These are phyloP conservation scores for Patella caerulea DNA, from an alignment of 2,888 invertebrate genomes.

Conservation along the genomic window DNA sequence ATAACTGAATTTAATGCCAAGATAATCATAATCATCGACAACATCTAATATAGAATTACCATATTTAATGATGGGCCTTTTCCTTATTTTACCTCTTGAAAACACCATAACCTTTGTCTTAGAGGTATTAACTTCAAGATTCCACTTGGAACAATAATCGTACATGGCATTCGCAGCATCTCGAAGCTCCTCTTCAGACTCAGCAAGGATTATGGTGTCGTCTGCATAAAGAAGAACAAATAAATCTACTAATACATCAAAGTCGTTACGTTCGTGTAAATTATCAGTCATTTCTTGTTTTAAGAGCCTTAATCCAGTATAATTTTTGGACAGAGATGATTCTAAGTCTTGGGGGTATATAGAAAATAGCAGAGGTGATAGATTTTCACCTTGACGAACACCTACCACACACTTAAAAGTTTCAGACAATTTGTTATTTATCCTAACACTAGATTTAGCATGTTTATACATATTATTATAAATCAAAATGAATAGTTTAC, in stretches of 20 bases:
- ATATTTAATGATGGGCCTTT: constrained; percentile 9
- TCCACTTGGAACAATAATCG: constrained; percentile 24
- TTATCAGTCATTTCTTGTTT: too few relatives aligned
- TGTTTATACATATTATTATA: constrained; percentile 10
- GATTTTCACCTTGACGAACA: neutral
- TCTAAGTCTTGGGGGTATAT: neutral
- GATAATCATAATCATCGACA: constrained; percentile 1
- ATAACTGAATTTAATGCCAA: constrained; percentile 12
- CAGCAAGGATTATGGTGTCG: constrained; percentile 29
- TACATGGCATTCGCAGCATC: constrained; percentile 15
- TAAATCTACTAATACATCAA: constrained; percentile 17
- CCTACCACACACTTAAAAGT: neutral
- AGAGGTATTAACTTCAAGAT: constrained; percentile 25
- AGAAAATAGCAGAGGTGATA: neutral
- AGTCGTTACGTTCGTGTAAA: neutral
- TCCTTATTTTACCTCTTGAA: constrained; percentile 19
- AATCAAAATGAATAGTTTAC: constrained; percentile 6
- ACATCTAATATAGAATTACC: constrained; percentile 4
- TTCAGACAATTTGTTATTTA: neutral
- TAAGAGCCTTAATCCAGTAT: neutral
- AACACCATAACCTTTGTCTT: constrained; percentile 32
- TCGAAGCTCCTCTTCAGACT: constrained; percentile 20
- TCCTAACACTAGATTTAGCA: constrained; percentile 3
- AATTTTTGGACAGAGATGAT: neutral
- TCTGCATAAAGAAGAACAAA: constrained; percentile 29